Evolutionary conservation across 2,888 invertebrate genomes (phyloP), one percentile per base, ranked within the genome.

Genomic region (Synergus itoensis): DNA sequence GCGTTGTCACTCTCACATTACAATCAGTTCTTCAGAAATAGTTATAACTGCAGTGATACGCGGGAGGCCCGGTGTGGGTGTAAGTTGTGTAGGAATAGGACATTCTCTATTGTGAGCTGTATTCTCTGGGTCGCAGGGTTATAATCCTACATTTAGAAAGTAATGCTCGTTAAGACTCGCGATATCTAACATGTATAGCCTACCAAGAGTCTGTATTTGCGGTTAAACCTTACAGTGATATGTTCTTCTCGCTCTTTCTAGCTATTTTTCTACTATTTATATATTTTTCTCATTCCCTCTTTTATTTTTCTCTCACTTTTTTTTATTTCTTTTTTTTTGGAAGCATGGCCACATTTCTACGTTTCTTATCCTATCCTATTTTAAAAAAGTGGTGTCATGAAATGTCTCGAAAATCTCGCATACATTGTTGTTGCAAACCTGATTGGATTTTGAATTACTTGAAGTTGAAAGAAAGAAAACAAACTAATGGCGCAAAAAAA

Each of bases 101-200:
- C 87, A 83, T 87, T 88, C 87, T 84, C 87, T 85, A 88, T 89
- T 89, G 89, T 88, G 88, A 89, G 86, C 86, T 86, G 86, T 86
- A 88, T 88, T 90, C 89, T 89, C 86, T 88, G 83, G 89, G 89
- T 90, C 88, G 88, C 89, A 89, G 89, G 89, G 89, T 90, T 90
- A 90, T 88, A 88, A 87, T 86, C 86, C 86, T 85, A 85, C 87
- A 86, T 89, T 88, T 89, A 89, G 89, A 89, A 88, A 89, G 89
- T 89, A 89, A 88, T 87, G 78, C 80, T 83, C 80, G 80, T 83
- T 84, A 79, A 65, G n/a, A 43, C 81, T 79, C 77, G 79, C 76
- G 77, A 78, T 75, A 78, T 65, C 77, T 80, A 78, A 75, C 77
- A 76, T 43, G 57, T 53, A 45, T 16, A 14, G 12, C 16, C 73